Evolutionary conservation across 2,113 vertebrate genomes (phyloP).

Genomic region (Elachura formosa): DNA sequence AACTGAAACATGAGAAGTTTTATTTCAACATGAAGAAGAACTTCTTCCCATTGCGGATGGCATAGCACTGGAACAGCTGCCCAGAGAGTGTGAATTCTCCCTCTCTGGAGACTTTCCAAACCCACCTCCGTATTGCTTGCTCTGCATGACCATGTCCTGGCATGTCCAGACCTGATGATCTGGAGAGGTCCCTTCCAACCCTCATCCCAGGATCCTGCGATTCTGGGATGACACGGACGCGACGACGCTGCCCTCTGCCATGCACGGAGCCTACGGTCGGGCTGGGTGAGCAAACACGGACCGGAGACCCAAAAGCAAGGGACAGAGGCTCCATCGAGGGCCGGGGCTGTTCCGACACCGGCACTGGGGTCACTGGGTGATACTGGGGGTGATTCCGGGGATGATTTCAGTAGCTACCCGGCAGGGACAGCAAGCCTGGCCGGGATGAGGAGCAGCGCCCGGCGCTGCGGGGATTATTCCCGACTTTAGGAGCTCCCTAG

Average conservation of each 20-base stretch:
- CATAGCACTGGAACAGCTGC: not conserved
- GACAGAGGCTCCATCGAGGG: not conserved
- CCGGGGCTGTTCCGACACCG: not conserved
- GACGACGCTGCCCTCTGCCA: too few species aligned
- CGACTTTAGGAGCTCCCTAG: not conserved
- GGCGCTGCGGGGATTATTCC: not conserved
- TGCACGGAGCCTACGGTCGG: accelerated
- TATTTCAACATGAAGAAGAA: not conserved
- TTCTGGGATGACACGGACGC: accelerated
- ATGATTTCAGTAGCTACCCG: accelerated
- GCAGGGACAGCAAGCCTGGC: too few species aligned
- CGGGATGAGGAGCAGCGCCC: too few species aligned
- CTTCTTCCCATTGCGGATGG: not conserved
- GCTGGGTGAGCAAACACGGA: not conserved
- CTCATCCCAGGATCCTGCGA: not conserved
- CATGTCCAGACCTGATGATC: not conserved
- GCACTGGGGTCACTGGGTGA: too few species aligned
- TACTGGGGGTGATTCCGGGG: not conserved
- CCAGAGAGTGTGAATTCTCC: not conserved
- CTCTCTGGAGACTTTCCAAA: not conserved
- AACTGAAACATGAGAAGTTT: not conserved
- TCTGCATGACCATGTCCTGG: too few species aligned
- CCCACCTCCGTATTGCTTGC: not conserved
- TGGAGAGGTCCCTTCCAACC: not conserved
- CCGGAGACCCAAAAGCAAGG: not conserved